These are phyloP conservation scores for Paedocypris micromegethes DNA, from an alignment of 2,797 vertebrate species.

Conservation along the genomic window DNA sequence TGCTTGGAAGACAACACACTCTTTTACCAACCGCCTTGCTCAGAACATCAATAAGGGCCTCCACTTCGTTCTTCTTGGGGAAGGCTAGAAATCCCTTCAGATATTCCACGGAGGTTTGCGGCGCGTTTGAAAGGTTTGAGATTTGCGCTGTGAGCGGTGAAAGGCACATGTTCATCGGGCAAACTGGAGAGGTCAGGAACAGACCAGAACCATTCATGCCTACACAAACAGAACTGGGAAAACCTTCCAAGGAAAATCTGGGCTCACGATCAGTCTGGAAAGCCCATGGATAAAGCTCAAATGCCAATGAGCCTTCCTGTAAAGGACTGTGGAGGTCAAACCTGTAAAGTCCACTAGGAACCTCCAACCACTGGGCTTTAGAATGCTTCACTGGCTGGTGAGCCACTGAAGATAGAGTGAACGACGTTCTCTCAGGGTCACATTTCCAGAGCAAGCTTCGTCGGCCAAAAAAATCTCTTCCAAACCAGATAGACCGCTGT, in stretches of 20 bases:
- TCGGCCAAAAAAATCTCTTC: slow-evolving; percentile 90
- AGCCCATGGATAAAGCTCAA: slow-evolving; percentile 80
- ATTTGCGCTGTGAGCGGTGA: slow-evolving; percentile 34
- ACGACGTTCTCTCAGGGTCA: slow-evolving; percentile 36
- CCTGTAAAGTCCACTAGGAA: slow-evolving; percentile 81
- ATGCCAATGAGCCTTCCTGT: slow-evolving; percentile 52
- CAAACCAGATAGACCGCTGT: slow-evolving; percentile 84
- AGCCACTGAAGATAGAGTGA: slow-evolving; percentile 76
- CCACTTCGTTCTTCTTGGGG: slow-evolving; percentile 52
- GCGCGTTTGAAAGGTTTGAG: background rate
- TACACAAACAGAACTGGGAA: slow-evolving; percentile 59
- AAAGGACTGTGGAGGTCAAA: slow-evolving; percentile 70
- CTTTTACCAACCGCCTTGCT: slow-evolving; percentile 74
- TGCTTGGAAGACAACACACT: slow-evolving; percentile 66
- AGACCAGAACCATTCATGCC: slow-evolving; percentile 61
- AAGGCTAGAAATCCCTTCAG: slow-evolving; percentile 67
- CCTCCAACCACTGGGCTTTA: slow-evolving; percentile 73
- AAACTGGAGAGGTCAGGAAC: slow-evolving; percentile 65
- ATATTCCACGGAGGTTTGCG: slow-evolving; percentile 49
- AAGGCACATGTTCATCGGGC: slow-evolving; percentile 71
- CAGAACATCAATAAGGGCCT: slow-evolving; percentile 72
- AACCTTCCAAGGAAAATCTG: slow-evolving; percentile 51
- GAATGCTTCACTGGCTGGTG: slow-evolving; percentile 29
- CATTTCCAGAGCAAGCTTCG: slow-evolving; percentile 89
- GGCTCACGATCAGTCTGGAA: slow-evolving; percentile 21